Evolutionary conservation across 2,797 vertebrate species (phyloP), one percentile per base, ranked within the genome.

Genomic region (Hirundo rustica): DNA sequence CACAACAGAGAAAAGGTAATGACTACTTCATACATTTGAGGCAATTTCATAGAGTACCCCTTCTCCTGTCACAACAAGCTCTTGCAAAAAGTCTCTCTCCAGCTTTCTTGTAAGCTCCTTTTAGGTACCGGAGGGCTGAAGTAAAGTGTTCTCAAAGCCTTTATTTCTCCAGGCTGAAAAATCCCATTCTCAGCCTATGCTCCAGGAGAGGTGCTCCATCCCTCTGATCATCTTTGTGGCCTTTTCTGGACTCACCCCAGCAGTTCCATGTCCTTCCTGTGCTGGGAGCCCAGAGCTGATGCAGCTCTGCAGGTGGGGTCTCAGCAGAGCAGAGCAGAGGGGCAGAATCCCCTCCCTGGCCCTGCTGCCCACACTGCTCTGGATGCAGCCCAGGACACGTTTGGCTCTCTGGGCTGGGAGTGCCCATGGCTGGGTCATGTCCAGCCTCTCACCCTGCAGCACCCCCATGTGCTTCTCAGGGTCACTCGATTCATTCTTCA

Each of bases 161-260:
- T 57, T 55, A 55, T 9, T 62, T n/a, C 13, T 55, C 11, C 50
- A 38, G 20, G 13, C 16, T 70, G 42, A 75, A 27, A 16, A 68
- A 36, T 36, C 9, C 57, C 13, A 38, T 7, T 70, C 32, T 70
- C 32, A 89, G 19, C 2, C 16, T 38, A 29, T 70, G 20, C 22
- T 70, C 20, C 23, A 50, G 26, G 26, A 21, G 26, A 36, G 9
- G 8, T 68, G 10, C 36, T 82, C 8, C 16, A 27, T 15, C 26
- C 18, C 40, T 20, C 18, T 23, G 9, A 32, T 36, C 2, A 9
- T 32, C 2, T 75, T 36, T 32, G 22, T 68, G 54, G 10, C 30
- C 22, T 55, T 18, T 4, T 26, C 34, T 61, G 53, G 16, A 29
- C 19, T 8, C 1, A 0, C 19, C n/a, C 38, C 60, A 58, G 0